These are phyloP conservation scores for Gastracanthus pulcherrimus DNA, from an alignment of 2,888 invertebrate genomes.

Conservation along the genomic window DNA sequence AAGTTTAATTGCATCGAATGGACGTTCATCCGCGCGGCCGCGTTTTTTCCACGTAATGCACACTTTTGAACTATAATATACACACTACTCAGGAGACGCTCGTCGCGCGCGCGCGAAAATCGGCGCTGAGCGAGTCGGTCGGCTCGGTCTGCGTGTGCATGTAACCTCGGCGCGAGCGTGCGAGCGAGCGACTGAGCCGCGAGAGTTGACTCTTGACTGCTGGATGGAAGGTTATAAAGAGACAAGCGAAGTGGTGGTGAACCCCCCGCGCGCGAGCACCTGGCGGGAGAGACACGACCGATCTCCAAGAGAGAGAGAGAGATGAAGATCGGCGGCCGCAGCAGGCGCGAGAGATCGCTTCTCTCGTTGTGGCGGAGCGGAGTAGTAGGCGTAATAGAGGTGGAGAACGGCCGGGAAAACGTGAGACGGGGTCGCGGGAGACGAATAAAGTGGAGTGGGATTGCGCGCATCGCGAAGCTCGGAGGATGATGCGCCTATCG, in stretches of 20 bases:
- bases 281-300: not conserved
- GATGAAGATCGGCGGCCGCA: not conserved
- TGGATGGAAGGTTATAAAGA: not conserved
- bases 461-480: not conserved
- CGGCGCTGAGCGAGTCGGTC: too few relatives aligned
- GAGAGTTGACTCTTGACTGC: not conserved
- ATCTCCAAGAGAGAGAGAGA: not conserved
- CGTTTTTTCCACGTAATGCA: too few relatives aligned
- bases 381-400: not conserved
- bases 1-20: slow-evolving; percentile 71
- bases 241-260: too few relatives aligned
- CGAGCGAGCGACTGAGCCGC: slow-evolving; percentile 2
- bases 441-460: not conserved
- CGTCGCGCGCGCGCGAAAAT: slow-evolving; percentile 33
- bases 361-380: not conserved
- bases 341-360: not conserved
- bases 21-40: slow-evolving; percentile 57
- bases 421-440: slow-evolving; percentile 19
- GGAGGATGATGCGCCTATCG: too few relatives aligned
- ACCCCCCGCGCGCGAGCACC: not conserved
- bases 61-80: too few relatives aligned
- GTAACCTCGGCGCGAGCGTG: slow-evolving; percentile 9
- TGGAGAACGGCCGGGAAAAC: not conserved
- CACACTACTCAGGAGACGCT: too few relatives aligned
- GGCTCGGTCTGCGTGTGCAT: too few relatives aligned